Percentiles rank a stretch among this genome's conserved stretches.
Evolutionary conservation across 1,140 invertebrate species (phyloP).

Genomic region (Nomia melanderi): DNA sequence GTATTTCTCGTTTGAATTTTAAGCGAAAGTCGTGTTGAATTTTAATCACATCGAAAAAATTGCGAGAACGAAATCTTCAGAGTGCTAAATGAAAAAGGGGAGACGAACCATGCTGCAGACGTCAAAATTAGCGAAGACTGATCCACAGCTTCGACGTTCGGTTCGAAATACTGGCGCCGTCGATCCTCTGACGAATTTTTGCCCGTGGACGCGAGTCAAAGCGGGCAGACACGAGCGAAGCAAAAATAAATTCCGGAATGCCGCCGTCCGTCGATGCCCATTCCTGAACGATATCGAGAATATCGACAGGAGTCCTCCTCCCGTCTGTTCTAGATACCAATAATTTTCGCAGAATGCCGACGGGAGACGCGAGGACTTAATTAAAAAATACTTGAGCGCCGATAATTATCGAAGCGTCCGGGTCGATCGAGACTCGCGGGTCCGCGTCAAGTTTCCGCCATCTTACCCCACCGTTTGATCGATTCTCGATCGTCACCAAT

Average conservation of each 20-base stretch:
- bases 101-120: too few species aligned
- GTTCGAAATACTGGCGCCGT: too few species aligned
- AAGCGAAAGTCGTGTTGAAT: too few species aligned
- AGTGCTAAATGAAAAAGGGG: too few species aligned
- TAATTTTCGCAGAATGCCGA: conserved; percentile 56
- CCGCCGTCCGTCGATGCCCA: conserved; percentile 45
- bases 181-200: not conserved
- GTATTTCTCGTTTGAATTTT: too few species aligned
- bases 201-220: conserved; percentile 5
- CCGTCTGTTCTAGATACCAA: conserved; percentile 23
- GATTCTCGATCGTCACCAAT: not conserved
- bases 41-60: too few species aligned
- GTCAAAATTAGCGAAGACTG: too few species aligned
- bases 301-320: conserved; percentile 55
- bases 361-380: conserved; percentile 43
- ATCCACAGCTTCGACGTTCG: too few species aligned
- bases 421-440: not conserved
- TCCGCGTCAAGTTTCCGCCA: conserved; percentile 35
- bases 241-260: conserved; percentile 43
- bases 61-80: too few species aligned
- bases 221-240: not conserved
- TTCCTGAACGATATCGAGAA: conserved; percentile 50
- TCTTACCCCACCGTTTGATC: conserved; percentile 10
- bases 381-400: conserved; percentile 63
- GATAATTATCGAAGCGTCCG: not conserved